Evolutionary conservation across 2,797 vertebrate genomes (phyloP).

Genomic region (Enteromius argenteus): DNA sequence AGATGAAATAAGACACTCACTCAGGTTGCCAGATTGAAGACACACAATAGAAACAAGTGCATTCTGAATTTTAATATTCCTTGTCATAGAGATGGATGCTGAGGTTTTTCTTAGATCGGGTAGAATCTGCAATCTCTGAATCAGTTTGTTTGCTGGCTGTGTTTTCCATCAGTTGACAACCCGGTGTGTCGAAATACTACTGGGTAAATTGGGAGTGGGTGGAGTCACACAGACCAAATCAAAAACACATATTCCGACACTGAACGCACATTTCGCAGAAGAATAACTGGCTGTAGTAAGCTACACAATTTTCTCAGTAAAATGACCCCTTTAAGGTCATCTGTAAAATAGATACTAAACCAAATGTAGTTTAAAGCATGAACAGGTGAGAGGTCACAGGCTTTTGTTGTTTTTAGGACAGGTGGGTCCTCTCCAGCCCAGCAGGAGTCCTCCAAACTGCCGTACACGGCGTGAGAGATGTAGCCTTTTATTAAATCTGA

Average conservation of each 20-base stretch:
- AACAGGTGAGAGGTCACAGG: conserved; percentile 21
- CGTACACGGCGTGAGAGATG: conserved; percentile 70
- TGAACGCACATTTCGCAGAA: neutral
- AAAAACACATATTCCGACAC: neutral
- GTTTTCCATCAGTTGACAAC: neutral
- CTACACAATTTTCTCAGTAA: neutral
- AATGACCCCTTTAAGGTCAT: neutral
- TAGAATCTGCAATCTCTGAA: neutral
- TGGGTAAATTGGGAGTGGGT: neutral
- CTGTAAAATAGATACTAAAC: neutral
- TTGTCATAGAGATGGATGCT: neutral
- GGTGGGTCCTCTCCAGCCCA: conserved; percentile 26
- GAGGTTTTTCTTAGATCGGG: neutral
- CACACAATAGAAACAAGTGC: neutral
- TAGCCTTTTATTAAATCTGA: conserved; percentile 75
- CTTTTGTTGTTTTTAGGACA: conserved; percentile 10
- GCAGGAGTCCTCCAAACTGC: conserved; percentile 20
- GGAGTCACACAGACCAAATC: neutral
- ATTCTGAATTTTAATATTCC: neutral
- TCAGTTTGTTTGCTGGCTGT: neutral
- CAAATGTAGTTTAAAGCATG: neutral
- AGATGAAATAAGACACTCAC: neutral
- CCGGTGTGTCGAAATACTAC: neutral
- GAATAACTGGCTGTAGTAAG: neutral
- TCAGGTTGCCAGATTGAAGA: neutral